These are phyloP conservation scores for Spea bombifrons DNA, from an alignment of 2,113 vertebrate genomes.

Conservation along the genomic window DNA sequence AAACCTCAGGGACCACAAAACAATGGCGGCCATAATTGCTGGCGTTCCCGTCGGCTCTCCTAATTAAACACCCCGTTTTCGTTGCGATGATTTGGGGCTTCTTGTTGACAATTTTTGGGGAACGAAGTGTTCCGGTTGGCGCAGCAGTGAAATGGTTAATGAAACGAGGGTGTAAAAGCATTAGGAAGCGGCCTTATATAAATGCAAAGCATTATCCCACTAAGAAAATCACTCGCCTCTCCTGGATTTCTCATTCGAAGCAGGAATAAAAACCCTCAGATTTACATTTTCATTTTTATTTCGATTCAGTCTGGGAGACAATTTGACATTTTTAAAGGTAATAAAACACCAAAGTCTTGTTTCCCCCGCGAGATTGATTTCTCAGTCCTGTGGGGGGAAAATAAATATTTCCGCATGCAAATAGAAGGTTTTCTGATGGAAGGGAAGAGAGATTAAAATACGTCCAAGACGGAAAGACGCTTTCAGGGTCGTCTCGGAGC, in stretches of 20 bases:
- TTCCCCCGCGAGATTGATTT: slow-evolving; percentile 27
- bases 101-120: no score
- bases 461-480: no score
- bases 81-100: no score
- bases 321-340: slow-evolving; percentile 35
- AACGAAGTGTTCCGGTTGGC: no score
- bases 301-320: slow-evolving; percentile 21
- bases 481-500: no score
- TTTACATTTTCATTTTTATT: slow-evolving; percentile 42
- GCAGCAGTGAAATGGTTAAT: not conserved
- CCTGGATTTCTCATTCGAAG: not conserved
- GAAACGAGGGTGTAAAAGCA: not conserved
- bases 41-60: no score
- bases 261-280: slow-evolving; percentile 8
- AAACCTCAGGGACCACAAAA: no score
- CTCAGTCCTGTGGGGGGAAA: slow-evolving; percentile 18
- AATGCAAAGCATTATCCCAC: slow-evolving; percentile 27
- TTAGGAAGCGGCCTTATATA: slow-evolving; percentile 7
- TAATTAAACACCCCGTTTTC: no score
- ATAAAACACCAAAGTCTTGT: slow-evolving; percentile 20
- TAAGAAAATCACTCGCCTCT: slow-evolving; percentile 12
- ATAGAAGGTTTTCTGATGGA: not conserved
- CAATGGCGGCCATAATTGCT: no score
- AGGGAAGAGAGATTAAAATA: not conserved
- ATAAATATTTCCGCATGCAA: slow-evolving; percentile 35